phyloP scores from a whole-genome alignment of 2,113 vertebrate species.

The Phaethornis superciliosus region DNA sequence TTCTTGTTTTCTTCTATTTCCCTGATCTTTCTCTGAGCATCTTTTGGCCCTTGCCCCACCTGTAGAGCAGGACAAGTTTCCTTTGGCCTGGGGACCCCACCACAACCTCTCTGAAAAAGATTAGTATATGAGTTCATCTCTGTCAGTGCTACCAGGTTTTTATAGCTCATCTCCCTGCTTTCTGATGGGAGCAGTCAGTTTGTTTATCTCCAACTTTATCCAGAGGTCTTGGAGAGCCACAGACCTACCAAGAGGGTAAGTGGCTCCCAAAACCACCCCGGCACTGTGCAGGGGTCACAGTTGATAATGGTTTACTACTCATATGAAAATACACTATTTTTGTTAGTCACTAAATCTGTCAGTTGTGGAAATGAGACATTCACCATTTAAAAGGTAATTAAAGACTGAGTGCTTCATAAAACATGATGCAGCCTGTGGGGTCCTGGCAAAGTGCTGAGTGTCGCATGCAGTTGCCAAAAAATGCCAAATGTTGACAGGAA shows the following conservation, averaged over 20 bases:
- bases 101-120: background rate
- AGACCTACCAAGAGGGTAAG: background rate
- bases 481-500: background rate
- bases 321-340: background rate
- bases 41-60: background rate
- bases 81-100: background rate
- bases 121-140: background rate
- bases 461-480: background rate
- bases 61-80: background rate
- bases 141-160: background rate
- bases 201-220: background rate
- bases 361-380: background rate
- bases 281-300: accelerated
- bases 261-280: background rate
- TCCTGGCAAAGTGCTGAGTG: background rate
- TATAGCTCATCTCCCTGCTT: background rate
- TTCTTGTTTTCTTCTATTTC: background rate
- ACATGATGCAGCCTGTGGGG: background rate
- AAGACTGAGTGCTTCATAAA: background rate
- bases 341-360: background rate
- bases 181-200: background rate
- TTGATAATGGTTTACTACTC: background rate
- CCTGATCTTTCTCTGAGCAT: background rate
- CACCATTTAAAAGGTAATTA: background rate
- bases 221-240: background rate